These are phyloP conservation scores for Orthosia gracilis DNA, from an alignment of 2,888 invertebrate species.

Conservation along the genomic window DNA sequence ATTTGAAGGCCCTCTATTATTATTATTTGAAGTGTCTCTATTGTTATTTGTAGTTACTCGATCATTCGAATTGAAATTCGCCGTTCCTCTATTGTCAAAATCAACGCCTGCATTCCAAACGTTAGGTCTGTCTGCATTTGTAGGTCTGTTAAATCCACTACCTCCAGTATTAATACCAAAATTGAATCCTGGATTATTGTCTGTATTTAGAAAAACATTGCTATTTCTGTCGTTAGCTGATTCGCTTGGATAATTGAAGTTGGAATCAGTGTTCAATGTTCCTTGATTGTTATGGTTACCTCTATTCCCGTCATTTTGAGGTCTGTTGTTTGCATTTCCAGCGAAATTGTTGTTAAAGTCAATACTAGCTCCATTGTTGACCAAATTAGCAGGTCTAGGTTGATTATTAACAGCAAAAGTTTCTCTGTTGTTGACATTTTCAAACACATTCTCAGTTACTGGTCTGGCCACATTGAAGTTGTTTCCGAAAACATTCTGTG, in stretches of 20 bases:
- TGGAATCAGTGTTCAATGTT: conserved; percentile 33
- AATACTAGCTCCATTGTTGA: conserved; percentile 12
- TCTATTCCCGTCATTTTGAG: conserved; percentile 32
- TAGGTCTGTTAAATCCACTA: not conserved
- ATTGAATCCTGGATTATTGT: conserved; percentile 1
- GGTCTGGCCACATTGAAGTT: conserved; percentile 23
- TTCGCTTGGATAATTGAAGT: not conserved
- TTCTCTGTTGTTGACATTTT: conserved; percentile 14
- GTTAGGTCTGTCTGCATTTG: conserved; percentile 15
- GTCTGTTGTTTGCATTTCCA: not conserved
- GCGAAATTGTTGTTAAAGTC: conserved; percentile 18
- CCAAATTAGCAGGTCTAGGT: conserved; percentile 9
- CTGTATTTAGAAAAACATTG: conserved; percentile 34
- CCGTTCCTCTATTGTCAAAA: not conserved
- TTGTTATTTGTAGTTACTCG: not conserved
- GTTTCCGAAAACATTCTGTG: conserved; percentile 23
- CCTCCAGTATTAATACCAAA: not conserved
- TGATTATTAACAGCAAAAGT: conserved; percentile 12
- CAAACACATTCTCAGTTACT: conserved; percentile 38
- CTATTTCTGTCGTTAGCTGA: conserved; percentile 1
- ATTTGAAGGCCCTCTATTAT: not conserved
- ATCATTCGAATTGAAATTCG: not conserved
- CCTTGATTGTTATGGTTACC: conserved; percentile 37
- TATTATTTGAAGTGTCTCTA: not conserved
- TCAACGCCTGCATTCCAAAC: not conserved